A percentile compares a stretch with the other conserved stretches of the same genome.
Evolutionary conservation across 2,113 vertebrate species (phyloP).

Genomic region (Brachyistius frenatus): DNA sequence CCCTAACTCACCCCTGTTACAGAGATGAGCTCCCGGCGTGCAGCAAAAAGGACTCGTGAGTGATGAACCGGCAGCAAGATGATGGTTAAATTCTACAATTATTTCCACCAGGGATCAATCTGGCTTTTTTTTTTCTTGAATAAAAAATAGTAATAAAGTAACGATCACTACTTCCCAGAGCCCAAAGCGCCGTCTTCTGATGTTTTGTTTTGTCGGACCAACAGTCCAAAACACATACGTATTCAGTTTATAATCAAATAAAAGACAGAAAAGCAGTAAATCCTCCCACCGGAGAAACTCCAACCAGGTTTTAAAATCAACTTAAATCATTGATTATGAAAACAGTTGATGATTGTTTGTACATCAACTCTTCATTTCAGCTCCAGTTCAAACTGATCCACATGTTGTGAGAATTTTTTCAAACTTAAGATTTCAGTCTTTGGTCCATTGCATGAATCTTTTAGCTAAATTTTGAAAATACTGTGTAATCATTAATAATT

Average conservation of each 20-base stretch:
- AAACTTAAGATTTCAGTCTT: background rate
- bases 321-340: background rate
- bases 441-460: background rate
- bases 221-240: no score
- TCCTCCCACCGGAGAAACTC: no score
- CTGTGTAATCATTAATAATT: background rate
- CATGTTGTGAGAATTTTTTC: background rate
- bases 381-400: conserved; percentile 5
- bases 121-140: background rate
- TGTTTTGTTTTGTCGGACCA: no score
- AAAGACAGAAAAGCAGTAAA: no score
- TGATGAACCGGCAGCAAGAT: conserved; percentile 2
- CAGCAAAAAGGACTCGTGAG: conserved; percentile 20
- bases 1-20: conserved; percentile 12
- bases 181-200: no score
- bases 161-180: no score
- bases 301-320: background rate
- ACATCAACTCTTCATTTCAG: background rate
- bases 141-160: background rate
- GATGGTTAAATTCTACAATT: background rate
- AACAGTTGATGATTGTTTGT: background rate
- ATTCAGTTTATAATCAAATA: no score
- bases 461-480: background rate
- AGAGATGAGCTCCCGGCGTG: conserved; percentile 11
- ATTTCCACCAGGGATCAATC: background rate